Percentiles rank a stretch among this genome's conserved stretches.
Evolutionary conservation across 2,113 vertebrate species (phyloP).

Genomic region (Morone chrysops): DNA sequence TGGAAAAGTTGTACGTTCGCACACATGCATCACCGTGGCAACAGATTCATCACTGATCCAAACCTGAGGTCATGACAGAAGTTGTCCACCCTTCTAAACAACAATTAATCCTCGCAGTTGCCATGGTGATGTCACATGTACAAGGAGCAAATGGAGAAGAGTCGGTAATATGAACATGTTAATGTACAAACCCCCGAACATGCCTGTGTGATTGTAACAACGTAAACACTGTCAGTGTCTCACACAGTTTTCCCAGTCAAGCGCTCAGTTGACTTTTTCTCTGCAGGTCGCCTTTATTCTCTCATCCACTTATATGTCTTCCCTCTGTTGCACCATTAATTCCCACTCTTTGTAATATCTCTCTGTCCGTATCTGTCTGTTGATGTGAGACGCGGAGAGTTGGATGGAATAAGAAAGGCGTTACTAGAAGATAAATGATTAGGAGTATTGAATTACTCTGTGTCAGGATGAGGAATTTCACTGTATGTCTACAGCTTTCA

Average conservation of each 20-base stretch:
- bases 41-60: conserved; percentile 44
- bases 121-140: conserved; percentile 44
- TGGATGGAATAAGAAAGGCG: conserved; percentile 39
- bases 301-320: conserved; percentile 1
- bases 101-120: conserved; percentile 43
- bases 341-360: conserved; percentile 40
- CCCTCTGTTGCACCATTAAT: conserved; percentile 10
- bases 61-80: conserved; percentile 38
- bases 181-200: conserved; percentile 35
- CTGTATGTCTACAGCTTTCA: conserved; percentile 40
- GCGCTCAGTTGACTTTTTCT: conserved; percentile 7
- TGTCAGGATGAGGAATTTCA: conserved; percentile 50
- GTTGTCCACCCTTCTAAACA: conserved; percentile 23
- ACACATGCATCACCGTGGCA: conserved; percentile 28
- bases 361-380: conserved; percentile 24
- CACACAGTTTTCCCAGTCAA: conserved; percentile 26
- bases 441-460: conserved; percentile 43
- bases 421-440: conserved; percentile 59
- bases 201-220: conserved; percentile 38
- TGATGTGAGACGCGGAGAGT: conserved; percentile 15
- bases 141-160: conserved; percentile 35
- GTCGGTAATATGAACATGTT: conserved; percentile 19
- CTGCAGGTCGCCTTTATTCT: conserved; percentile 36
- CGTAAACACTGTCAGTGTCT: conserved; percentile 41
- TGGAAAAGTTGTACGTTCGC: neutral